These are phyloP conservation scores for Macrotrachela quadricornifera DNA, from an alignment of 1,140 invertebrate species.

Conservation along the genomic window DNA sequence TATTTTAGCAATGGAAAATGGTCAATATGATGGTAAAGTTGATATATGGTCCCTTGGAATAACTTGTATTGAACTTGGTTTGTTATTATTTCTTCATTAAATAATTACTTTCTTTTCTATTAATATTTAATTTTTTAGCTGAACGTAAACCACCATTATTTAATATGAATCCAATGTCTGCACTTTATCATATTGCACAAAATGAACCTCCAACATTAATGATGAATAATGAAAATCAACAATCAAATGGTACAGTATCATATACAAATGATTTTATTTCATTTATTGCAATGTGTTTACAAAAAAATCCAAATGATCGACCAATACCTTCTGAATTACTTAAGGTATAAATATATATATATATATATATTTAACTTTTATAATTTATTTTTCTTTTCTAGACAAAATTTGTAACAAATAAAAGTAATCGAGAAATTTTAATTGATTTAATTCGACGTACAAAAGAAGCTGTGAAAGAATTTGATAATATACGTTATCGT, in stretches of 20 bases:
- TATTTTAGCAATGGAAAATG: constrained; percentile 97
- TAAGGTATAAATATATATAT: not conserved
- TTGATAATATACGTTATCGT: constrained; percentile 92
- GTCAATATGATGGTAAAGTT: constrained; percentile 93
- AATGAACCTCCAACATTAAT: constrained; percentile 35
- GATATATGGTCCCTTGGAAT: constrained; percentile 88
- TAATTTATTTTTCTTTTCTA: too few relatives aligned
- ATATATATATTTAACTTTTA: too few relatives aligned
- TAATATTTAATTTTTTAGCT: constrained; percentile 96
- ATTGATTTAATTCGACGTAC: constrained; percentile 84
- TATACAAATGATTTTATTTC: constrained; percentile 83
- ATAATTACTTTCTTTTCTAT: constrained; percentile 69
- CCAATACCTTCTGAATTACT: not conserved
- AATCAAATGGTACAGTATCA: constrained; percentile 44
- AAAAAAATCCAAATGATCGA: constrained; percentile 70
- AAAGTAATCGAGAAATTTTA: constrained; percentile 23
- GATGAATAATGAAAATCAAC: constrained; percentile 97
- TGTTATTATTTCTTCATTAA: constrained; percentile 33
- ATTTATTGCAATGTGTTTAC: constrained; percentile 84
- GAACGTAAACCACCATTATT: constrained; percentile 85
- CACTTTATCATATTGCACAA: constrained; percentile 47
- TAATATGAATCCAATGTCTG: constrained; percentile 85
- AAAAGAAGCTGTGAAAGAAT: constrained; percentile 83
- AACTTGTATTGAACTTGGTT: constrained; percentile 84
- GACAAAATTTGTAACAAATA: not conserved